Evolutionary conservation across 2,797 vertebrate genomes (phyloP).

Genomic region (Amphiprion clarkii): DNA sequence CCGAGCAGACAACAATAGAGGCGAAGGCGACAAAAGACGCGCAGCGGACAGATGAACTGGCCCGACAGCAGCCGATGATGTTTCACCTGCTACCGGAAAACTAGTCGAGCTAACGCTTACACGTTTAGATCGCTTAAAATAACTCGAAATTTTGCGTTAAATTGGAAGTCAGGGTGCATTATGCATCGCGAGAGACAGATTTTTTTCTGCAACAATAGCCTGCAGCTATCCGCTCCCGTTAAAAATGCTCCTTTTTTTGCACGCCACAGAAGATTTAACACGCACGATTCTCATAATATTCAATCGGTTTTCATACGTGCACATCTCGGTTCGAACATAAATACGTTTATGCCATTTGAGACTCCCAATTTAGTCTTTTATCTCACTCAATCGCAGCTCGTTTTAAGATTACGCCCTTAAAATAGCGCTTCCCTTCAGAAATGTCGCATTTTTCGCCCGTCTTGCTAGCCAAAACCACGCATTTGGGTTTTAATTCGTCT

Average conservation of each 20-base stretch:
- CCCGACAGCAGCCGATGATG: slow-evolving; percentile 44
- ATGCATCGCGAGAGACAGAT: slow-evolving; percentile 20
- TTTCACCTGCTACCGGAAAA: slow-evolving; percentile 57
- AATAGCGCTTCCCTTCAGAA: background rate
- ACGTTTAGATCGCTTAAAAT: background rate
- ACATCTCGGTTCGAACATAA: slow-evolving; percentile 5
- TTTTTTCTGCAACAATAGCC: slow-evolving; percentile 44
- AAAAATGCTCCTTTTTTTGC: slow-evolving; percentile 11
- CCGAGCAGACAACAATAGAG: slow-evolving; percentile 83
- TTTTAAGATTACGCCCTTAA: background rate
- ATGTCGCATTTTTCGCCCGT: background rate
- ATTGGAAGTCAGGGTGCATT: slow-evolving; percentile 18
- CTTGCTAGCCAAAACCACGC: background rate
- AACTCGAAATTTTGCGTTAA: background rate
- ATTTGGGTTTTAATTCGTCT: background rate
- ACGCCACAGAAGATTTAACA: background rate
- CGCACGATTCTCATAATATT: background rate
- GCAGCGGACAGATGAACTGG: slow-evolving; percentile 68
- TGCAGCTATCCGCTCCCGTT: slow-evolving; percentile 50
- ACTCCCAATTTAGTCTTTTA: slow-evolving; percentile 12
- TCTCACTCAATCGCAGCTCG: background rate
- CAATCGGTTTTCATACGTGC: slow-evolving; percentile 5
- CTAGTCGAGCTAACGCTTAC: background rate
- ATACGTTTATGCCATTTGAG: slow-evolving; percentile 19
- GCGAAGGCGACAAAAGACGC: slow-evolving; percentile 82